Percentiles rank a stretch among this genome's conserved stretches.
Conservation (phyloP, 1,140 invertebrate species). For the Calliopsis andreniformis region DNA sequence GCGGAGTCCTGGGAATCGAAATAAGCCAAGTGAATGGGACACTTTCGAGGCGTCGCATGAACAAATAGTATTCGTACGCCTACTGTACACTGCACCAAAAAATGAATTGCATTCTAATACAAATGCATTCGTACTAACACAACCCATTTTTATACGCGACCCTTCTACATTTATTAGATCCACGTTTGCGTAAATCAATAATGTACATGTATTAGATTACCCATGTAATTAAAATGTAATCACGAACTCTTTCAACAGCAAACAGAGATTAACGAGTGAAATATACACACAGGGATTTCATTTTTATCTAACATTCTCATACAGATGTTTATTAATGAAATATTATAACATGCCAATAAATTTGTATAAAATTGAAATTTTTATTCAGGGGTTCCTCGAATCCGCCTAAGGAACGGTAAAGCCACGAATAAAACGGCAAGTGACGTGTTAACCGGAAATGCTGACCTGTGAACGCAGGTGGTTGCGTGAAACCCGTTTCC, state of each 20-base stretch:
- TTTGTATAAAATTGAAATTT: too few species aligned
- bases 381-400: background rate
- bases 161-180: too few species aligned
- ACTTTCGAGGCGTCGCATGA: slow-evolving; percentile 1
- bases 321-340: background rate
- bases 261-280: background rate
- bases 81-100: too few species aligned
- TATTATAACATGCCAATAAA: background rate
- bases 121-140: too few species aligned
- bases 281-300: background rate
- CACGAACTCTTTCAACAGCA: background rate
- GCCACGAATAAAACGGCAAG: slow-evolving; percentile 12
- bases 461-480: slow-evolving; percentile 40
- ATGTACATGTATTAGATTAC: too few species aligned
- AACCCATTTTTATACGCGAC: too few species aligned
- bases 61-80: background rate
- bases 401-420: background rate
- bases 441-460: slow-evolving; percentile 27
- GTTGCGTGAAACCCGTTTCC: slow-evolving; percentile 36
- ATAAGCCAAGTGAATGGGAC: slow-evolving; percentile 24
- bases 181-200: too few species aligned
- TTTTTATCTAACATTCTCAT: background rate
- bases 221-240: too few species aligned
- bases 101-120: too few species aligned
- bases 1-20: slow-evolving; percentile 42